Conservation (phyloP, 2,797 vertebrate genomes). For the Tenualosa thibaudeaui region DNA sequence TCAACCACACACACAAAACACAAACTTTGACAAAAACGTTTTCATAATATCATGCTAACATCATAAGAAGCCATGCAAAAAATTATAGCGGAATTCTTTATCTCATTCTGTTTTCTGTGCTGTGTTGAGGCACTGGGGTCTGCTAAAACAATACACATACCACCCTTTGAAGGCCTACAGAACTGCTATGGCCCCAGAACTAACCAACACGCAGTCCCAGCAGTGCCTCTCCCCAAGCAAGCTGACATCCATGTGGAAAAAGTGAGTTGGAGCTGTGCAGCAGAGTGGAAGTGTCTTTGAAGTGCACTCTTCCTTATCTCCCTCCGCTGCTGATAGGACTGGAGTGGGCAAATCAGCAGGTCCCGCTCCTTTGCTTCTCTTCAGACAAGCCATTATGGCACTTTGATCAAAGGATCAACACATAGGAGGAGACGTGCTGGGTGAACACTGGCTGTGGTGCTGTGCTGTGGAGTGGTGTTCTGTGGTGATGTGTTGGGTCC, state of each 20-base stretch:
- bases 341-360: slow-evolving; percentile 35
- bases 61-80: background rate
- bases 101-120: background rate
- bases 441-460: background rate
- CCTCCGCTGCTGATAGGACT: slow-evolving; percentile 39
- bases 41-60: no score
- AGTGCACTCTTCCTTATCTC: slow-evolving; percentile 35
- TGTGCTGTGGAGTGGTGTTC: background rate
- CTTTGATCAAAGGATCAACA: slow-evolving; percentile 43
- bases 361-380: slow-evolving; percentile 6
- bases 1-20: background rate
- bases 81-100: no score
- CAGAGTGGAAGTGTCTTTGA: slow-evolving; percentile 45
- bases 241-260: slow-evolving; percentile 29
- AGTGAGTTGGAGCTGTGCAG: slow-evolving; percentile 19
- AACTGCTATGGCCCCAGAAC: background rate
- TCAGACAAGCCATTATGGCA: slow-evolving; percentile 27
- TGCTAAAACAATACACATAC: background rate
- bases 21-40: background rate
- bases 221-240: slow-evolving; percentile 1
- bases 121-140: background rate
- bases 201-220: slow-evolving; percentile 3
- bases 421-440: background rate
- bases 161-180: background rate
- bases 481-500: background rate